Percentiles rank a stretch among this genome's conserved stretches.
phyloP scores from a whole-genome alignment of 2,888 invertebrate genomes.

The Melipona beecheii region DNA sequence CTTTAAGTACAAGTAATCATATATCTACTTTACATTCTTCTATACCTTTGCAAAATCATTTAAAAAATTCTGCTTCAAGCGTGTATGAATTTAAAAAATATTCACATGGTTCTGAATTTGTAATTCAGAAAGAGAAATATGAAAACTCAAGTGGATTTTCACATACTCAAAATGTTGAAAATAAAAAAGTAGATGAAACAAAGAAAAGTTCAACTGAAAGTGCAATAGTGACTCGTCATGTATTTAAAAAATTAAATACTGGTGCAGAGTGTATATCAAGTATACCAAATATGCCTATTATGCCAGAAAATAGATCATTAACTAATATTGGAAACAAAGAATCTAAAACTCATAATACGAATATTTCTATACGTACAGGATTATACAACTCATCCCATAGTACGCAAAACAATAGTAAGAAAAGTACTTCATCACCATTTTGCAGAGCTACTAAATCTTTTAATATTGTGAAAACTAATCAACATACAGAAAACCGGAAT shows the following conservation, averaged over 20 bases:
- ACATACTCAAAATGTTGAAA: constrained; percentile 22
- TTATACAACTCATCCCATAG: constrained; percentile 78
- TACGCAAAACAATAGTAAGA: constrained; percentile 72
- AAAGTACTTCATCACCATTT: constrained; percentile 54
- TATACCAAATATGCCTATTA: constrained; percentile 18
- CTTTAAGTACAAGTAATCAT: background rate
- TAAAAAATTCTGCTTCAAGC: constrained; percentile 1
- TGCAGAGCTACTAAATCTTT: constrained; percentile 50
- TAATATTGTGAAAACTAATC: constrained; percentile 37
- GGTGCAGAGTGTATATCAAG: constrained; percentile 36
- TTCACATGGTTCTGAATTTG: constrained; percentile 14
- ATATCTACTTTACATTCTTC: constrained; percentile 4
- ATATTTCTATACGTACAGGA: constrained; percentile 81
- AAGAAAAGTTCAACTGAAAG: constrained; percentile 51
- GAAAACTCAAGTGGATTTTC: constrained; percentile 10
- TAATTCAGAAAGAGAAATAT: constrained; percentile 27
- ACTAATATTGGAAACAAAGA: constrained; percentile 41
- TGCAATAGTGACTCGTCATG: constrained; percentile 65
- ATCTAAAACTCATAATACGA: constrained; percentile 76
- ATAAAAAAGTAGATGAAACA: constrained; percentile 25
- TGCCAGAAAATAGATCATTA: constrained; percentile 40
- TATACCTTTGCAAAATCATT: background rate
- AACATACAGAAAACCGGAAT: constrained; percentile 40
- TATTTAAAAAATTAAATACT: constrained; percentile 59
- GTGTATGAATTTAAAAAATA: constrained; percentile 51